Conservation (phyloP, 1,140 invertebrate species). For the Diorhabda carinulata region DNA sequence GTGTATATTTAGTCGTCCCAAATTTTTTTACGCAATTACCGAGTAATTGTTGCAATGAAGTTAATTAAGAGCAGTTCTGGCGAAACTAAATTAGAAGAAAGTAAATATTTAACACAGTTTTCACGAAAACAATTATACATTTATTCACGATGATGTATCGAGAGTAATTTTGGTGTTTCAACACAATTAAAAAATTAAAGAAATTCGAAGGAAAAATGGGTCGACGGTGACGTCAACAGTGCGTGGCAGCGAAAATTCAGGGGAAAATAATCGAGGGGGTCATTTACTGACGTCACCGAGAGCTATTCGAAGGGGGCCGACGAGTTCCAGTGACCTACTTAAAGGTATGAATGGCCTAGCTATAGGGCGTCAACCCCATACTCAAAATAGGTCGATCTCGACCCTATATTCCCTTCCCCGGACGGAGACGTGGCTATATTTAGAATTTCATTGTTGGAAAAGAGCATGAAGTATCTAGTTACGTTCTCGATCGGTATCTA, state of each 20-base stretch:
- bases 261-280: conserved; percentile 16
- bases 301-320: conserved; percentile 6
- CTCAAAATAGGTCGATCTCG: conserved; percentile 29
- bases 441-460: conserved; percentile 23
- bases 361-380: conserved; percentile 42
- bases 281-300: conserved; percentile 13
- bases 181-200: too few relatives aligned
- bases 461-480: neutral
- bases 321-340: conserved; percentile 37
- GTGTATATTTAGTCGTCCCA: too few relatives aligned
- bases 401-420: conserved; percentile 9
- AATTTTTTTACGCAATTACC: too few relatives aligned
- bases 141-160: too few relatives aligned
- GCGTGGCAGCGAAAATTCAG: conserved; percentile 9
- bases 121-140: too few relatives aligned
- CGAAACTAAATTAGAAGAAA: too few relatives aligned
- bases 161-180: too few relatives aligned
- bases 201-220: conserved; percentile 7
- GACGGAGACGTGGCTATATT: conserved; percentile 28
- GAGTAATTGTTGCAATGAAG: too few relatives aligned
- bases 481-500: too few relatives aligned
- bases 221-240: neutral
- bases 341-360: conserved; percentile 43
- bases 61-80: too few relatives aligned
- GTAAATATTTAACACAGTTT: too few relatives aligned